phyloP scores from a whole-genome alignment of 2,113 vertebrate genomes.

The Euleptes europaea region DNA sequence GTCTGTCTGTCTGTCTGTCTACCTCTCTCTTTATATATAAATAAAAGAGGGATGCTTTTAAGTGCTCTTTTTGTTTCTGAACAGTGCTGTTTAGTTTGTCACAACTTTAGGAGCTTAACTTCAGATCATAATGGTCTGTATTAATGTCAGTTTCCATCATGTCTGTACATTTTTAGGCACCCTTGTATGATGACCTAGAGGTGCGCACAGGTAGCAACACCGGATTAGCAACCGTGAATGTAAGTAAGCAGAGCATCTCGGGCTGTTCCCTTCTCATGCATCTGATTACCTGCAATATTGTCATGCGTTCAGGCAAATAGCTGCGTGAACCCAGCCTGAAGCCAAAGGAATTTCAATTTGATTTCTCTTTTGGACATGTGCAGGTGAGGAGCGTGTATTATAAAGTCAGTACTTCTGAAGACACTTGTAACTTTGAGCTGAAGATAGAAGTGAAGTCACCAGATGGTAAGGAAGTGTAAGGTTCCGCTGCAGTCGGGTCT shows the following conservation, averaged over 20 bases:
- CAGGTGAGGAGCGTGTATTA: conserved; percentile 89
- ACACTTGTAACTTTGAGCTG: conserved; percentile 84
- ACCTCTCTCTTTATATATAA: too few species aligned
- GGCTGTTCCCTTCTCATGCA: not conserved
- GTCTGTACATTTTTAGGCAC: conserved; percentile 55
- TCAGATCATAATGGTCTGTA: not conserved
- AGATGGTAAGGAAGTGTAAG: conserved; percentile 64
- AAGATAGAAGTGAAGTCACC: conserved; percentile 67
- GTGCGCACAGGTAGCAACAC: conserved; percentile 78
- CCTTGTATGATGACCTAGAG: conserved; percentile 74
- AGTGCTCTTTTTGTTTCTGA: not conserved
- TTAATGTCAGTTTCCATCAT: not conserved
- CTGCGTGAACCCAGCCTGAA: not conserved
- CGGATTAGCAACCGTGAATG: conserved; percentile 87
- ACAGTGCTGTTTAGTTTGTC: not conserved
- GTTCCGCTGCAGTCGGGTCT: too few species aligned
- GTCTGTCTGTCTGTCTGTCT: too few species aligned
- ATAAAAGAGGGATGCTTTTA: not conserved
- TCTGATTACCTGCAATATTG: not conserved
- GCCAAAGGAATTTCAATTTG: not conserved
- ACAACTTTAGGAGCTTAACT: not conserved
- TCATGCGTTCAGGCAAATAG: too few species aligned
- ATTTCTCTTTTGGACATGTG: not conserved
- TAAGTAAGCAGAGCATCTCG: conserved; percentile 62
- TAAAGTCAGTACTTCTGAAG: conserved; percentile 70